Evolutionary conservation across 2,888 invertebrate genomes (phyloP).

Genomic region (Deilephila porcellus): DNA sequence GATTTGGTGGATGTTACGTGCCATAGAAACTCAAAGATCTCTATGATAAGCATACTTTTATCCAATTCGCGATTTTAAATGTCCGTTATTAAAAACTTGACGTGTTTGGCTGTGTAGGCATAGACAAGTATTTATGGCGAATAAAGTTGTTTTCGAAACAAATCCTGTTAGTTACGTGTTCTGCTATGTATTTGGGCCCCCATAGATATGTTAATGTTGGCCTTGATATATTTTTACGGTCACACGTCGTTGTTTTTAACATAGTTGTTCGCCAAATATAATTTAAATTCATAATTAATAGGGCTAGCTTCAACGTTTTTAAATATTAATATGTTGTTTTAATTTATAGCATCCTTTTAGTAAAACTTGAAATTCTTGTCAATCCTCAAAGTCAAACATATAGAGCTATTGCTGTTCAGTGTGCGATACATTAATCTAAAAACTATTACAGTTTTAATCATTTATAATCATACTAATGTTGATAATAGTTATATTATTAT

Average conservation of each 20-base stretch:
- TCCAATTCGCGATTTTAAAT: too few relatives aligned
- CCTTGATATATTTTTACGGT: conserved; percentile 24
- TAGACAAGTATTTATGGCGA: neutral
- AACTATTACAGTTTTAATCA: too few relatives aligned
- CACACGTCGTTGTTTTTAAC: conserved; percentile 2
- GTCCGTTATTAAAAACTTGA: neutral
- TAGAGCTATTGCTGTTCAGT: too few relatives aligned
- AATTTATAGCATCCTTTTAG: conserved; percentile 17
- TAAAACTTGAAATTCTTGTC: neutral
- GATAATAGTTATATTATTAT: too few relatives aligned
- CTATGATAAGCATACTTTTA: too few relatives aligned
- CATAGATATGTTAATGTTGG: conserved; percentile 1
- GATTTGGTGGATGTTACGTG: too few relatives aligned
- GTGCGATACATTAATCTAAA: too few relatives aligned
- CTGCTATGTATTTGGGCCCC: neutral
- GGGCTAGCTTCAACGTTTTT: neutral
- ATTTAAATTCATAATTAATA: conserved; percentile 21
- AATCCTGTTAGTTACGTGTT: neutral
- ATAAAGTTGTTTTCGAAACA: neutral
- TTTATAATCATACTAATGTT: too few relatives aligned
- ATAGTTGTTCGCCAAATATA: neutral
- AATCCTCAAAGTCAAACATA: too few relatives aligned
- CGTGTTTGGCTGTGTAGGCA: neutral
- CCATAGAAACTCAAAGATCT: too few relatives aligned
- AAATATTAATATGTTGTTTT: conserved; percentile 8